Base-by-base conservation (phyloP, 2,888 invertebrate genomes). In the Zaprionus obscuricornis region DNA sequence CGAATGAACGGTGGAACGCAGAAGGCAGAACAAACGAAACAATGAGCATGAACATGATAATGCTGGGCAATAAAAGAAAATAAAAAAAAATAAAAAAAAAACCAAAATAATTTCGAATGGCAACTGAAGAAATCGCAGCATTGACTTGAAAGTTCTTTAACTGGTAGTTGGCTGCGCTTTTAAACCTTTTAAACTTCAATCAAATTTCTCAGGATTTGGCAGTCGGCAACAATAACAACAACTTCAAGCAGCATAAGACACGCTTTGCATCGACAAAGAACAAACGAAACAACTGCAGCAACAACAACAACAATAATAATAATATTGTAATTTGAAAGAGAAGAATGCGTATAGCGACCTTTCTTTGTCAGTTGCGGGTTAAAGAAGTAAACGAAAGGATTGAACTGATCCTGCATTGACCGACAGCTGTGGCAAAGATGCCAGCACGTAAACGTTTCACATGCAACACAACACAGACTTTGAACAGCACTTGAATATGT, bases 371-470 rank as follows among this genome's bases (percentile, higher is more conserved):
- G n/a, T n/a, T n/a, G n/a, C n/a, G n/a, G n/a, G n/a, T n/a, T n/a
- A n/a, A n/a, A n/a, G n/a, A n/a, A n/a, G n/a, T n/a, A n/a, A n/a
- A n/a, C n/a, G n/a, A n/a, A n/a, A n/a, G n/a, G n/a, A n/a, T n/a
- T n/a, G n/a, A n/a, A n/a, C n/a, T n/a, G 16, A 16, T 31, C 37
- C 13, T 13, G 31, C 20, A 13, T 10, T 39, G 29, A 56, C 64
- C 40, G 52, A 58, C 66, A 56, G 59, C 49, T 62, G 68, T 31
- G 37, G 34, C 34, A 42, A 52, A 60, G 77, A 82, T 82, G 86
- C 81, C 81, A 81, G 46, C 81, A 82, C 81, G 81, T 82, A 82
- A 85, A 74, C 82, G 86, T 59, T 85, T 85, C 84, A 66, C 71
- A 71, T 79, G 79, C 68, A 57, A 65, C 56, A 59, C 33, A 27